Base-by-base conservation (phyloP, 2,797 vertebrate genomes). In the Acrocephalus scirpaceus region DNA sequence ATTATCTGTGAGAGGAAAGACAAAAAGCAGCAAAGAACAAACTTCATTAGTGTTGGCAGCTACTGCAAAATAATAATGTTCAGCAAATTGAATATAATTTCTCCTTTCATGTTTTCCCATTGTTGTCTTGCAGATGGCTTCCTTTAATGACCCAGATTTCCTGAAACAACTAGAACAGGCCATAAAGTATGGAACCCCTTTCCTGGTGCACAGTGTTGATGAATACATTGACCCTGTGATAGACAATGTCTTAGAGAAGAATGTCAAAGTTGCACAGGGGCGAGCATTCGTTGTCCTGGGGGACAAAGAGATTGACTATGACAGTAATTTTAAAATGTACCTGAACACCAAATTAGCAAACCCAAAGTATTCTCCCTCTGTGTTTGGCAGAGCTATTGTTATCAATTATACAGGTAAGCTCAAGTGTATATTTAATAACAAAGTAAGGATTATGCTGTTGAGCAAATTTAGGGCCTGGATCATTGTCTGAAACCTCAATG, bases 201-300 rank as follows among this genome's bases (percentile, higher is more conserved):
- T 99, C 97, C 98, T 99, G 69, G 98, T 99, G 97, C 98, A 99
- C 45, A 98, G 99, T 32, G 99, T 99, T 32, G 99, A 99, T 50
- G 99, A 99, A 84, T 99, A 99, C 97, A 98, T 99, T 0, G 99
- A 99, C 92, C 99, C 99, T 3, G 99, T 99, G 83, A 99, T 99
- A 53, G 99, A 99, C 95, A 99, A 98, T 23, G 98, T 99, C 73
- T 96, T 99, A 42, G 99, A 99, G 93, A 99, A 99, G 96, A 99
- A 99, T 50, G 95, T 99, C 29, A 99, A 98, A 96, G 97, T 97
- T 74, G 61, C 96, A 11, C 98, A 99, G 77, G 99, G 99, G 3
- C 97, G 98, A 79, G 98, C 98, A 70, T 98, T 99, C 76, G 93
- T 99, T 64, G 89, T 98, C 58, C 97, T 99, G n/a, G 99, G 99